Conservation (phyloP, 2,113 vertebrate genomes). For the Peromyscus maniculatus region DNA sequence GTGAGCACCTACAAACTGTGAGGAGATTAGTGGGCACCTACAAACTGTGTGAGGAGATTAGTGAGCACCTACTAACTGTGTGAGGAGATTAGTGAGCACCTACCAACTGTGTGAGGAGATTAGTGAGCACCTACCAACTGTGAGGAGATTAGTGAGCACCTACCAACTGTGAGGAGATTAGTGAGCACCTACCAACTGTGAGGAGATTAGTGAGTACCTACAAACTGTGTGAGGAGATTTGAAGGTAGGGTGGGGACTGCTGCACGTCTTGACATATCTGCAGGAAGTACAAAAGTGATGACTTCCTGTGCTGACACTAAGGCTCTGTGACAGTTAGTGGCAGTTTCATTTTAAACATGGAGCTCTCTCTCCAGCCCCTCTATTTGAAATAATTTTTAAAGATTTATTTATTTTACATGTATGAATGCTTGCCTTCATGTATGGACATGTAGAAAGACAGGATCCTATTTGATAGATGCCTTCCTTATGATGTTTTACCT, state of each 20-base stretch:
- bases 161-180: too few relatives aligned
- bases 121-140: too few relatives aligned
- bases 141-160: neutral
- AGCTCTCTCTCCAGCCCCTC: neutral
- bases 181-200: too few relatives aligned
- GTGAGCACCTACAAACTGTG: too few relatives aligned
- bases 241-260: neutral
- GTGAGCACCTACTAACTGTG: too few relatives aligned
- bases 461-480: neutral
- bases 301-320: neutral
- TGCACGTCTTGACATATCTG: neutral
- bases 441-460: neutral
- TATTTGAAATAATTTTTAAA: neutral
- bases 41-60: neutral
- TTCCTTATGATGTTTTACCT: neutral
- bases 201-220: too few relatives aligned
- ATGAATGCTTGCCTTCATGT: neutral
- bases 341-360: neutral
- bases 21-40: too few relatives aligned
- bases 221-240: neutral
- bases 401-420: neutral
- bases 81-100: too few relatives aligned
- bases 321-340: neutral
- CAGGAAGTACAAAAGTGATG: neutral
- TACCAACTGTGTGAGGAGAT: too few relatives aligned